Percentiles rank a stretch among this genome's conserved stretches.
Conservation (phyloP, 2,797 vertebrate species). For the Esox lucius region DNA sequence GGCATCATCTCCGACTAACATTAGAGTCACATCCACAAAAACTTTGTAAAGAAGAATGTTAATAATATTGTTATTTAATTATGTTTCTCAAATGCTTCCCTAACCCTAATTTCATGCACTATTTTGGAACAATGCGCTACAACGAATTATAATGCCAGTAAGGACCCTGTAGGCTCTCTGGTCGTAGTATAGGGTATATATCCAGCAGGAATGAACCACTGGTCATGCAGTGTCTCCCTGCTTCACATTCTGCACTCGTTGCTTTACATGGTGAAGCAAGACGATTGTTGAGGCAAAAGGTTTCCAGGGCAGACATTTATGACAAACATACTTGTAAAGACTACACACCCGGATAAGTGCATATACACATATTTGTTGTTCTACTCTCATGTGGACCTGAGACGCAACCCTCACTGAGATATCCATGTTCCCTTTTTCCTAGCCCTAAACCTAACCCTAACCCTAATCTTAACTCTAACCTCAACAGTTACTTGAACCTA, state of each 20-base stretch:
- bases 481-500: too few species aligned
- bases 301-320: slow-evolving; percentile 20
- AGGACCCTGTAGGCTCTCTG: not conserved
- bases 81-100: not conserved
- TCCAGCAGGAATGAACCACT: slow-evolving; percentile 11
- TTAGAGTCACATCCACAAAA: not conserved
- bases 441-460: too few species aligned
- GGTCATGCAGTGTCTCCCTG: not conserved
- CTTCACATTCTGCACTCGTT: not conserved
- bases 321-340: slow-evolving; percentile 14
- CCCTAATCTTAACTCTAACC: too few species aligned
- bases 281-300: slow-evolving; percentile 15
- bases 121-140: too few species aligned
- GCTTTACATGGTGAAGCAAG: slow-evolving; percentile 5
- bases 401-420: too few species aligned
- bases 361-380: not conserved
- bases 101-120: not conserved
- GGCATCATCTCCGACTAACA: slow-evolving; percentile 2
- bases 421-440: too few species aligned
- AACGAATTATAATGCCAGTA: too few species aligned
- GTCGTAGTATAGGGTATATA: slow-evolving; percentile 2
- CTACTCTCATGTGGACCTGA: too few species aligned
- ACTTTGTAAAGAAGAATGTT: not conserved
- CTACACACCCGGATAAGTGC: not conserved
- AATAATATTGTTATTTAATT: not conserved